These are phyloP conservation scores for Electrona antarctica DNA, from an alignment of 2,113 vertebrate species.

Conservation along the genomic window DNA sequence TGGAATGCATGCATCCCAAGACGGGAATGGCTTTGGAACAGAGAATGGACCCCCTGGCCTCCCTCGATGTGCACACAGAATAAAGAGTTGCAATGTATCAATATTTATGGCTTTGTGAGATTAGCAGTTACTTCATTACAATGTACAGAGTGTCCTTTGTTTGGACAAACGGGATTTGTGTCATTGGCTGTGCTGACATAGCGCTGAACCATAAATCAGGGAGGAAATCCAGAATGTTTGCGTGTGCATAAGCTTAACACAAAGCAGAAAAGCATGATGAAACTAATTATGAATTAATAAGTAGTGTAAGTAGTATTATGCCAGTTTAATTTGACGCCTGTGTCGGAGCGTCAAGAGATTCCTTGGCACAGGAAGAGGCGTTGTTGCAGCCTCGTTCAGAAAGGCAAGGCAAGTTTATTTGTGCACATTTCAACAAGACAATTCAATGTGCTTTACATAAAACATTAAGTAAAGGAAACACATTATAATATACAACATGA, in stretches of 20 bases:
- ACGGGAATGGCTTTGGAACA: slow-evolving; percentile 1
- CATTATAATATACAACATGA: too few species aligned
- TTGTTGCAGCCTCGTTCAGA: too few species aligned
- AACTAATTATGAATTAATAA: background rate
- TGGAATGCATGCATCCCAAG: slow-evolving; percentile 21
- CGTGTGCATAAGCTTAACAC: slow-evolving; percentile 12
- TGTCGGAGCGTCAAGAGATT: background rate
- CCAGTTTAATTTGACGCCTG: background rate
- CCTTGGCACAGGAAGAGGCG: background rate
- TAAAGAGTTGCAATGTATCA: background rate
- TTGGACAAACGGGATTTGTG: slow-evolving; percentile 19
- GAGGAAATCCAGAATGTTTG: slow-evolving; percentile 33
- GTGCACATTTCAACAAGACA: too few species aligned
- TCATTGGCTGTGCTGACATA: slow-evolving; percentile 35
- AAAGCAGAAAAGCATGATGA: slow-evolving; percentile 1
- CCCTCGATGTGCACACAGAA: slow-evolving; percentile 9
- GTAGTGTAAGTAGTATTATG: background rate
- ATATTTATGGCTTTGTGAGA: too few species aligned
- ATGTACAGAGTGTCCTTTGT: slow-evolving; percentile 1
- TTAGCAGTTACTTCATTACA: background rate
- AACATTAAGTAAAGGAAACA: too few species aligned
- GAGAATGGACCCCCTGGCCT: slow-evolving; percentile 41
- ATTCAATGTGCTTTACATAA: too few species aligned
- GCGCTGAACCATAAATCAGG: slow-evolving; percentile 39
- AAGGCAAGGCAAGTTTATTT: too few species aligned